phyloP scores from a whole-genome alignment of 2,797 vertebrate species.

The Salmo trutta region DNA sequence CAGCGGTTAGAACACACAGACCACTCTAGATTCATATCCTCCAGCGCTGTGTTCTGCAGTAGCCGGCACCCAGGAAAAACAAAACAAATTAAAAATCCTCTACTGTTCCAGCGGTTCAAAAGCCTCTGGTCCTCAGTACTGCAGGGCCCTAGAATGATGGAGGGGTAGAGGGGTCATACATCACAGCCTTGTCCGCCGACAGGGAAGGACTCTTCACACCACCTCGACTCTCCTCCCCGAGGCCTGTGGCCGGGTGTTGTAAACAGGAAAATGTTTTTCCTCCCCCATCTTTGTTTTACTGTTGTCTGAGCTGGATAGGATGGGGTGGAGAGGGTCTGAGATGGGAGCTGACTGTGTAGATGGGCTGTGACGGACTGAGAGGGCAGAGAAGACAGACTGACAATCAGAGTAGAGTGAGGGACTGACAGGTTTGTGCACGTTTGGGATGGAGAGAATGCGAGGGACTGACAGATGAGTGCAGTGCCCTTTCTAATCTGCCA shows the following conservation, averaged over 20 bases:
- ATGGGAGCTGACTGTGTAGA: no score
- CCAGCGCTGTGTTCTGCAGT: conserved; percentile 39
- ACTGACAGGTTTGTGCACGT: neutral
- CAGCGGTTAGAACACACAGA: neutral
- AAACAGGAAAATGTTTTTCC: conserved; percentile 25
- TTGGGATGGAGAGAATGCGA: neutral
- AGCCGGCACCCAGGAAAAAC: conserved; percentile 29
- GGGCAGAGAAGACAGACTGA: neutral
- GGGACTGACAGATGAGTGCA: neutral
- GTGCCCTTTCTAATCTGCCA: neutral
- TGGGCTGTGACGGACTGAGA: no score
- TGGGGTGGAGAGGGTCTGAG: no score
- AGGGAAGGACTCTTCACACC: conserved; percentile 24
- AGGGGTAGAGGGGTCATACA: conserved; percentile 24
- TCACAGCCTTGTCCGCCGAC: conserved; percentile 31
- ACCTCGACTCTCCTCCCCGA: no score
- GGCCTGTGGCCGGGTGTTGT: neutral
- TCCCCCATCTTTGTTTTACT: neutral
- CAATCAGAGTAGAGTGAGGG: neutral
- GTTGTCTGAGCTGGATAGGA: no score
- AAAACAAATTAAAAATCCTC: no score
- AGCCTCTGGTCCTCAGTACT: conserved; percentile 16
- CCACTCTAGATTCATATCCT: conserved; percentile 36
- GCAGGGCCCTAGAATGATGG: conserved; percentile 20
- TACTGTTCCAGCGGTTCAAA: neutral